Conservation (phyloP, 2,888 invertebrate species). For the Melanchra persicariae region DNA sequence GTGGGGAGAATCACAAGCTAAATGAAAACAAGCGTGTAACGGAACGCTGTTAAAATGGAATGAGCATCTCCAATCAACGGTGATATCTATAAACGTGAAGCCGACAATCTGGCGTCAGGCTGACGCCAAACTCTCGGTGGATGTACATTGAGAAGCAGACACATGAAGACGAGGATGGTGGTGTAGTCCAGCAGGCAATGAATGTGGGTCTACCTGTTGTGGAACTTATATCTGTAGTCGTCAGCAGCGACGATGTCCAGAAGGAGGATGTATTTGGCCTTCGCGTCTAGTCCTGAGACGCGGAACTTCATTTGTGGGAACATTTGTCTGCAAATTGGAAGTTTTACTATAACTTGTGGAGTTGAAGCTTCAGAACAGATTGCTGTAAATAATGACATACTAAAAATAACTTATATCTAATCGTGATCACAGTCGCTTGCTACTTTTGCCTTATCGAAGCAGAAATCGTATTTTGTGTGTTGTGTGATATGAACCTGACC, state of each 20-base stretch:
- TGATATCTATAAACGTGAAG: constrained; percentile 76
- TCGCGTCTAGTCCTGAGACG: constrained; percentile 99
- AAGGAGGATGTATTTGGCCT: constrained; percentile 99
- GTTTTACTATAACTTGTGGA: constrained; percentile 49
- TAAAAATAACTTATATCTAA: constrained; percentile 45
- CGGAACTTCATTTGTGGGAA: constrained; percentile 99
- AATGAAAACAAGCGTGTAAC: constrained; percentile 86
- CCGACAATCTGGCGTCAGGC: constrained; percentile 74
- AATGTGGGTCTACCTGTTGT: constrained; percentile 94
- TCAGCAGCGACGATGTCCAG: constrained; percentile 99
- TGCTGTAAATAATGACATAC: constrained; percentile 36
- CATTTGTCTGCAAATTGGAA: constrained; percentile 97
- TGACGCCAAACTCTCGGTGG: constrained; percentile 74
- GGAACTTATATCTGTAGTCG: constrained; percentile 99
- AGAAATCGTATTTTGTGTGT: neutral
- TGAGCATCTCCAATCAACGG: constrained; percentile 85
- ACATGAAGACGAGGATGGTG: constrained; percentile 70
- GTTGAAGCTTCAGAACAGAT: constrained; percentile 9
- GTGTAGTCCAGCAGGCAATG: constrained; percentile 77
- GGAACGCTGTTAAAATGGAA: constrained; percentile 77
- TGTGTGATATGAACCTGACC: constrained; percentile 50
- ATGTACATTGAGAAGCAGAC: constrained; percentile 70
- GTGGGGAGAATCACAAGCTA: constrained; percentile 89
- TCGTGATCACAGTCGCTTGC: constrained; percentile 16
- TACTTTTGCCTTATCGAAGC: neutral